Evolutionary conservation across 2,888 invertebrate species (phyloP).

Genomic region (Cistogaster globosa): DNA sequence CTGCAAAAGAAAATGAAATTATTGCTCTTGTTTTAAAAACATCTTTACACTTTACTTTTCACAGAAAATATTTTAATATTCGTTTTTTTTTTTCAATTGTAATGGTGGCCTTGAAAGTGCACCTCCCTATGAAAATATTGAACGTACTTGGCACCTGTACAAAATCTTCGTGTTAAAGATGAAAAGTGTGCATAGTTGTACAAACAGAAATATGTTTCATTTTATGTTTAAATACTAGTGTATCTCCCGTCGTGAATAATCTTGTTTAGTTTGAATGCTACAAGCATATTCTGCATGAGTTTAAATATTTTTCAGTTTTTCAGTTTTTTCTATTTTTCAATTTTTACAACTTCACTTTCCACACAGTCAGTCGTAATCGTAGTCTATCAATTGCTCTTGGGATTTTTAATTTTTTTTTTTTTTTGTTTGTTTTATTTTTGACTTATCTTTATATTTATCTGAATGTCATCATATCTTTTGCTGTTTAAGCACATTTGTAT

Average conservation of each 20-base stretch:
- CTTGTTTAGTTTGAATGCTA: conserved; percentile 49
- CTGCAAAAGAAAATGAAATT: no score
- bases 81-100: neutral
- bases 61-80: neutral
- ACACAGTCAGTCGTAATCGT: neutral
- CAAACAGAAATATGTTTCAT: conserved; percentile 46
- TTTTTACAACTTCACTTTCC: neutral
- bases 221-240: conserved; percentile 10
- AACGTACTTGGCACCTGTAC: conserved; percentile 69
- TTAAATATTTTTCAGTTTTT: no score
- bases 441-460: conserved; percentile 71
- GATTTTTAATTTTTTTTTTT: neutral
- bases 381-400: neutral
- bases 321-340: no score
- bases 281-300: no score
- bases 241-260: conserved; percentile 63
- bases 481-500: conserved; percentile 71
- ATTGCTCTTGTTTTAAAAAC: no score
- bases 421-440: conserved; percentile 23
- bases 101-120: conserved; percentile 60
- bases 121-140: conserved; percentile 46
- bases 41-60: no score
- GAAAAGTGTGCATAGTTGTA: conserved; percentile 22
- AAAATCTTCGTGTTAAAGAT: conserved; percentile 49
- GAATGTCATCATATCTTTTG: conserved; percentile 71